Percentiles rank a stretch among this genome's conserved stretches.
phyloP scores from a whole-genome alignment of 2,113 vertebrate species.

The Tautogolabrus adspersus region DNA sequence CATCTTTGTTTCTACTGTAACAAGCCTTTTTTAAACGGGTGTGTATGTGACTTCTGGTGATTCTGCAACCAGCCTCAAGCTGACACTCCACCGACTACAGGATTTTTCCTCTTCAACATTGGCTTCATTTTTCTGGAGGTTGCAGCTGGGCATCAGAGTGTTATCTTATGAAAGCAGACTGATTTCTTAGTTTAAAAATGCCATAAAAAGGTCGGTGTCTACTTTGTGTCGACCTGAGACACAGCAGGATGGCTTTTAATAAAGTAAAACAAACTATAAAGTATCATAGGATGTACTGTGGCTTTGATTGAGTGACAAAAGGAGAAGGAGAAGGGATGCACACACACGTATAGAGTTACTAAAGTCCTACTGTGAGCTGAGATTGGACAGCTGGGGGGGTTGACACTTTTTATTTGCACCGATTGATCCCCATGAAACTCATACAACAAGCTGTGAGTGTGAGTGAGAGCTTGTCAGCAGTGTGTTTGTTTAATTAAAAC shows the following conservation, averaged over 20 bases:
- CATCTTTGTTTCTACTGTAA: too few species aligned
- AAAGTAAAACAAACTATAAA: neutral
- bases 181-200: too few species aligned
- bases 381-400: conserved; percentile 7
- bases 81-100: too few species aligned
- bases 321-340: neutral
- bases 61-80: too few species aligned
- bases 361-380: conserved; percentile 4
- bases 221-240: neutral
- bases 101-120: too few species aligned
- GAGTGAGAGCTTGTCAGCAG: neutral
- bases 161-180: too few species aligned
- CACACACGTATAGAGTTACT: neutral
- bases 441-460: neutral
- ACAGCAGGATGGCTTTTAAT: neutral
- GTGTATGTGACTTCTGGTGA: too few species aligned
- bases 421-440: conserved; percentile 6
- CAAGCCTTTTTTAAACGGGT: too few species aligned
- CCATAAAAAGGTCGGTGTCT: neutral
- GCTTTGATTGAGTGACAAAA: too few species aligned
- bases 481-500: neutral
- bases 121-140: too few species aligned
- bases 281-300: neutral
- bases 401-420: conserved; percentile 12
- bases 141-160: too few species aligned